Evolutionary conservation across 2,888 invertebrate genomes (phyloP), one percentile per base, ranked within the genome.

Genomic region (Tachina fera): DNA sequence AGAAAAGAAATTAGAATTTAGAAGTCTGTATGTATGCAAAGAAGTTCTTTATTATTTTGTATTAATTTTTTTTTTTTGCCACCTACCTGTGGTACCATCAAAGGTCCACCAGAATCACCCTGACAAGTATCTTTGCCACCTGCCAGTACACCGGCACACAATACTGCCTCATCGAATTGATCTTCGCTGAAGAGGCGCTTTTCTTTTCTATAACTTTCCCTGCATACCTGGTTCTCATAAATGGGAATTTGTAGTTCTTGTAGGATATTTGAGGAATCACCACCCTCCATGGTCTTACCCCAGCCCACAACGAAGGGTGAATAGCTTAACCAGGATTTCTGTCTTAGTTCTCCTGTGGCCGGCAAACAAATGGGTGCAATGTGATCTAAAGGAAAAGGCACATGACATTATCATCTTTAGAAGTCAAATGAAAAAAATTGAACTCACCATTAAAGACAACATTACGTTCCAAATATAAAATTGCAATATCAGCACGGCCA

Each of bases 281-380:
- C 97, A 4, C 90, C 90, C 75, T 92, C 92, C 89, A 89, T 87
- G 0, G 92, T 92, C 85, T 88, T 91, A 39, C 93, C 93, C 93
- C 92, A 93, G 11, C 98, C 98, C 5, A 96, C 96, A 1, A 97
- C 95, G 88, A 96, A 95, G 0, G 96, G 96, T 58, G 91, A 93
- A 81, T 93, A 93, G 56, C 94, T 92, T 1, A 94, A 94, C 84
- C 95, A 96, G 14, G 93, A 93, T 63, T 93, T 94, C 0, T 93
- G 91, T 61, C 94, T 93, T 58, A 96, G 89, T 6, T 94, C 93
- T 0, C 93, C 91, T 11, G 93, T 91, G 14, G 93, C 91, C 0
- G 97, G 97, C 72, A 97, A 92, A 90, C 97, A 97, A 87, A 97
- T 95, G 0, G 97, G 97, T 87, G 93, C 93, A 71, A 97, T 95